Evolutionary conservation across 2,797 vertebrate genomes (phyloP), one percentile per base, ranked within the genome.

Genomic region (Pterois miles): DNA sequence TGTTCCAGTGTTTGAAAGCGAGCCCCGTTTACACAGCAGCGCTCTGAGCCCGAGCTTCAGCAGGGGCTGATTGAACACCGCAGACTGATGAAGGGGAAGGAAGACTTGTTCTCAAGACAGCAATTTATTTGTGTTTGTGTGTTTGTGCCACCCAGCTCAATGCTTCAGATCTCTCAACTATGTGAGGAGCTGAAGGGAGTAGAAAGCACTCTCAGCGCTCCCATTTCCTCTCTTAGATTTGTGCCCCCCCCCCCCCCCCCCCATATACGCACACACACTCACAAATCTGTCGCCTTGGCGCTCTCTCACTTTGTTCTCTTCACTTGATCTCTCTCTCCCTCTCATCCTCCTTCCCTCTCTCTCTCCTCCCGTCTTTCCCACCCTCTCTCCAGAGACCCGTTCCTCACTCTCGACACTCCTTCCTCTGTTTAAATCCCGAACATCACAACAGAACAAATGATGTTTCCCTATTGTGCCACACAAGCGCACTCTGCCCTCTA

Each of bases 381-480:
- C 78, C 77, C 66, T 86, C 69, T 83, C 86, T 90, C 84, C 67
- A 40, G 88, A 91, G 87, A 89, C 86, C 84, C 76, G 18, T 88
- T 84, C 76, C 79, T 87, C 67, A 38, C 80, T 88, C 84, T 84
- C 84, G 81, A 84, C 82, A 58, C 91, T 92, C 83, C 80, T 86
- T 76, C 86, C 76, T 85, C 87, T 89, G 86, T 91, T 92, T 89
- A 91, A 92, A 91, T 90, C 87, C 82, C 83, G 86, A 93, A 91
- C 89, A 91, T 93, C 87, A 86, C 90, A 92, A 88, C 88, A 93
- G 87, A 94, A 89, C 88, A 92, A 91, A 92, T 85, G 54, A 76
- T 76, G 81, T 87, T 87, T 79, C 74, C 85, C 88, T 88, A 54
- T 92, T 84, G 90, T 88, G 81, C 88, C 74, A 83, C 86, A 80